phyloP scores from a whole-genome alignment of 2,888 invertebrate genomes.

The Parthenolecanium corni region DNA sequence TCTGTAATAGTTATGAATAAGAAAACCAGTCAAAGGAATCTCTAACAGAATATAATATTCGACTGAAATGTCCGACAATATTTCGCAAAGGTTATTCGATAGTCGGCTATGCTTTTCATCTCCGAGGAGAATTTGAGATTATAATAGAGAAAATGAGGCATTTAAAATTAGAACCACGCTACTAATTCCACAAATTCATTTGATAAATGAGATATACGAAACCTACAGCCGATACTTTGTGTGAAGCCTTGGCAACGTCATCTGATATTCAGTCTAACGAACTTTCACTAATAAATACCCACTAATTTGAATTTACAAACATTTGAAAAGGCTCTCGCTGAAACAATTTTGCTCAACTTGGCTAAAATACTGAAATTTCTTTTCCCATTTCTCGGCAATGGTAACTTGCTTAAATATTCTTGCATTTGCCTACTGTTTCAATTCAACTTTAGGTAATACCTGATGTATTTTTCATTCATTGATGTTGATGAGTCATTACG shows the following conservation, averaged over 20 bases:
- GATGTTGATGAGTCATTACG: too few species aligned
- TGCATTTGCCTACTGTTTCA: too few species aligned
- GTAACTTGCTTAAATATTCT: too few species aligned
- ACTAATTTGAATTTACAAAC: constrained; percentile 10
- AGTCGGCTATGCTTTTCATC: constrained; percentile 1
- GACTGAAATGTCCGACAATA: not conserved
- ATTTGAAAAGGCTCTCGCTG: not conserved
- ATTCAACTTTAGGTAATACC: too few species aligned
- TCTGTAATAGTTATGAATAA: too few species aligned
- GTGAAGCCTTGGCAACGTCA: constrained; percentile 8
- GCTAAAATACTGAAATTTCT: too few species aligned
- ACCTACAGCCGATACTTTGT: constrained; percentile 14
- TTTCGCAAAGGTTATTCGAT: constrained; percentile 13
- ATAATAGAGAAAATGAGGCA: constrained; percentile 19
- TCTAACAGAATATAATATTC: too few species aligned
- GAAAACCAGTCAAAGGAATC: too few species aligned
- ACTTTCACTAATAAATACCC: constrained; percentile 21
- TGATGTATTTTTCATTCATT: too few species aligned
- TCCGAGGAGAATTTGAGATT: constrained; percentile 13
- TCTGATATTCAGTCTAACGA: constrained; percentile 20
- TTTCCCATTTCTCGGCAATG: too few species aligned
- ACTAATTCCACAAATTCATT: constrained; percentile 9
- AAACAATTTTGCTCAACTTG: not conserved
- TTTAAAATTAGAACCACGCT: constrained; percentile 15
- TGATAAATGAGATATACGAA: constrained; percentile 23